phyloP scores from a whole-genome alignment of 2,113 vertebrate species.

The Gnathonemus longibarbis region DNA sequence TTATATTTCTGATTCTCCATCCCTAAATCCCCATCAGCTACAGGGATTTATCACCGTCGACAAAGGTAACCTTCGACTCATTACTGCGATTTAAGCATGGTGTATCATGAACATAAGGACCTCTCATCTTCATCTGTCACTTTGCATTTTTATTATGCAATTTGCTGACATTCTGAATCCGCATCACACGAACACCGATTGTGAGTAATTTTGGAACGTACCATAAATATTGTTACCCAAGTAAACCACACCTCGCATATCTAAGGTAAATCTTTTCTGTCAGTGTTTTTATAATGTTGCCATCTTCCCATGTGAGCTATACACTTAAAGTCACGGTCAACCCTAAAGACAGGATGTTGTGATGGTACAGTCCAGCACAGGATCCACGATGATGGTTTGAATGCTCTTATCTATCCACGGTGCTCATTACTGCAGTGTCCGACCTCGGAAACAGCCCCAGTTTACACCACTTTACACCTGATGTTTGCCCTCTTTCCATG shows the following conservation, averaged over 20 bases:
- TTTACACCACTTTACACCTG: neutral
- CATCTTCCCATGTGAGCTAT: neutral
- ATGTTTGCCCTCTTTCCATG: neutral
- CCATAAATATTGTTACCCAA: neutral
- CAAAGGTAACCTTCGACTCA: neutral
- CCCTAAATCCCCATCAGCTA: neutral
- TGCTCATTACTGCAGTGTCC: neutral
- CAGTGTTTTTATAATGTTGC: neutral
- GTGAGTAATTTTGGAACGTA: neutral
- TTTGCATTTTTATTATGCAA: neutral
- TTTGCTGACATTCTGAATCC: neutral
- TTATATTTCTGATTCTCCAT: neutral
- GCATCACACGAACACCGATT: neutral
- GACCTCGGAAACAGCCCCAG: neutral
- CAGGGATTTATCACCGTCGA: neutral
- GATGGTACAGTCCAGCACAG: neutral
- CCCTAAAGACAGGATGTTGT: neutral
- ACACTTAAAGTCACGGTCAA: neutral
- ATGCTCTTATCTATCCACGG: neutral
- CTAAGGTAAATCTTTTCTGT: neutral
- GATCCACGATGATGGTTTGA: neutral
- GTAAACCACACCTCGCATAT: neutral
- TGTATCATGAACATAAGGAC: neutral
- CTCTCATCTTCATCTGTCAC: neutral
- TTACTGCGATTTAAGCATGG: neutral